Evolutionary conservation across 23 tunicate species (phyloP).

Genomic region (Aplidium turbinatum): DNA sequence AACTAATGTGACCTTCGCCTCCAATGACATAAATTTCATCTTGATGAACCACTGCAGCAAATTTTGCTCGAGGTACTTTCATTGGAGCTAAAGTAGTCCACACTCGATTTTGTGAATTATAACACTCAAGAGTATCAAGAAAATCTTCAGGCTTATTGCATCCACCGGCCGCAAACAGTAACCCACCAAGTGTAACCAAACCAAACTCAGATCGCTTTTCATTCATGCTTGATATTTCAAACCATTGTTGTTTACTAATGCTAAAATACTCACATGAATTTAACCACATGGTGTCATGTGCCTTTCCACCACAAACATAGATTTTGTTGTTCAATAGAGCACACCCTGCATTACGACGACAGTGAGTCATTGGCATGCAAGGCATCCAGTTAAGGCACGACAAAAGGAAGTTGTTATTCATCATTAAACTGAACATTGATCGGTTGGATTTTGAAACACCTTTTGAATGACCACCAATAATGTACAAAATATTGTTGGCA

Average conservation of each 20-base stretch:
- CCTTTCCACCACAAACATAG: slow-evolving; percentile 33
- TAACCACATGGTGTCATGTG: slow-evolving; percentile 32
- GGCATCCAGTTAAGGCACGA: not conserved
- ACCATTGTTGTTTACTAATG: not conserved
- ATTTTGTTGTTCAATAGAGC: slow-evolving; percentile 10
- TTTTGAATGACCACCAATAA: slow-evolving; percentile 5
- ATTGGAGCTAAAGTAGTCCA: slow-evolving; percentile 3
- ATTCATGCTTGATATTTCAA: slow-evolving; percentile 12
- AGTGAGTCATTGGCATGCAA: not conserved
- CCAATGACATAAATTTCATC: slow-evolving; percentile 29
- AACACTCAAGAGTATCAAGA: slow-evolving; percentile 15
- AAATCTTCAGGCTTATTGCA: not conserved
- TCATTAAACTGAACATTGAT: not conserved
- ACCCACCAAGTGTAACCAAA: not conserved
- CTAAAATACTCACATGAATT: slow-evolving; percentile 22
- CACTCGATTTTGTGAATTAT: not conserved
- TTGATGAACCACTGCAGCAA: slow-evolving; percentile 24
- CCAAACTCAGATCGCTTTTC: slow-evolving; percentile 22
- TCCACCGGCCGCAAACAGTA: slow-evolving; percentile 18
- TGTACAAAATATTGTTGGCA: not conserved
- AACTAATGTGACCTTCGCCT: not conserved
- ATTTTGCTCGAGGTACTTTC: slow-evolving; percentile 12
- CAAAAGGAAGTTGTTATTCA: not conserved
- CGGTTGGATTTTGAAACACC: slow-evolving; percentile 11
- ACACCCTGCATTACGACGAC: slow-evolving; percentile 30